Evolutionary conservation across 2,797 vertebrate genomes (phyloP), one percentile per base, ranked within the genome.

Genomic region (Pachyuromys duprasi): DNA sequence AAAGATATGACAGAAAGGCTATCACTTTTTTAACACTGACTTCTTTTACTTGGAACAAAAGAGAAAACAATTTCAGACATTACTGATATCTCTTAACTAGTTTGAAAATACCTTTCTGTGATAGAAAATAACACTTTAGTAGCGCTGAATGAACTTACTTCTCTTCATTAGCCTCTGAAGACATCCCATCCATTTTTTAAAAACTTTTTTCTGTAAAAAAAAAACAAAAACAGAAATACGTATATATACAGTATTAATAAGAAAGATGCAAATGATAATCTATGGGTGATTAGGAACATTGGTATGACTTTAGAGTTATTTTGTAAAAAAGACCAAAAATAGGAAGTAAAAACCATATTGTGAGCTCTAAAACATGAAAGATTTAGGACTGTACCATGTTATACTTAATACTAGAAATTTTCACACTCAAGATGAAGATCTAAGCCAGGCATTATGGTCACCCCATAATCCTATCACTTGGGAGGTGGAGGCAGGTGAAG

Each of bases 101-200:
- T n/a, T 20, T 93, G 26, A 81, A 80, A 95, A 36, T 67, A 74
- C 31, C 24, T 79, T 97, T 94, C 78, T 82, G 13, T 74, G 81
- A 82, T 93, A 90, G 1, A 65, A 2, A n/a, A 70, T 57, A 87
- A 72, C 18, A 94, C 92, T 95, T 86, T 42, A 95, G 8, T 8
- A 86, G 83, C 6, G 70, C 63, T 76, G 42, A 89, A 81, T 89
- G 65, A 97, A 98, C 98, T 98, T 98, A 99, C 98, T 94, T 98
- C 95, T 98, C 98, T 86, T 97, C 70, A 90, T 91, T 98, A 15
- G 91, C 60, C 33, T 98, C 98, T 92, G 84, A 45, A 91, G 92
- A 97, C 55, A 97, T 83, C 14, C 94, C 98, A 95, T 99, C 98
- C 98, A 98, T 99, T 86, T 94, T 93, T 95, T 86, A 94, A 97